Percentiles rank a stretch among this genome's conserved stretches.
Evolutionary conservation across 2,888 invertebrate species (phyloP).

Genomic region (Amiota communis): DNA sequence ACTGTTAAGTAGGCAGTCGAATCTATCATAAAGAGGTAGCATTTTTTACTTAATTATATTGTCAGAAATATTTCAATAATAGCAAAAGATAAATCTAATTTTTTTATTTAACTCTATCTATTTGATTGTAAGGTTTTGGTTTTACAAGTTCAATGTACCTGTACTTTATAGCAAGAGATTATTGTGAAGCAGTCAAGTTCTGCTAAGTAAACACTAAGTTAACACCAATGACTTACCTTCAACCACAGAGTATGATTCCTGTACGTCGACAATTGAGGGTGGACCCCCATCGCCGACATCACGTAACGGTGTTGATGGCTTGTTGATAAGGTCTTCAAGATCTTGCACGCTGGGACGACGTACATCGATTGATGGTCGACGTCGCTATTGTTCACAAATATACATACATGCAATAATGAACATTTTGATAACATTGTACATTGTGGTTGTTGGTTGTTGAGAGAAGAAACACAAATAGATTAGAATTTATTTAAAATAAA

Average conservation of each 20-base stretch:
- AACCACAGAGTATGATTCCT: conserved; percentile 95
- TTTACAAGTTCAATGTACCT: too few species aligned
- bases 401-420: conserved; percentile 25
- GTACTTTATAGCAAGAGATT: too few species aligned
- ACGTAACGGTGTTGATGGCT: conserved; percentile 90
- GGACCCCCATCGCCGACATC: conserved; percentile 87
- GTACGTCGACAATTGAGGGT: conserved; percentile 92
- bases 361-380: conserved; percentile 92
- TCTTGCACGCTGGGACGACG: conserved; percentile 92
- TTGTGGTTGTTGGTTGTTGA: background rate
- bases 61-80: too few species aligned
- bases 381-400: conserved; percentile 75
- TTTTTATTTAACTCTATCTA: too few species aligned
- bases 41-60: too few species aligned
- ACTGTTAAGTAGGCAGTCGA: conserved; percentile 94
- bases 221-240: conserved; percentile 81
- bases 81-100: too few species aligned
- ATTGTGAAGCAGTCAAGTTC: too few species aligned
- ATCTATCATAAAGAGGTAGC: conserved; percentile 75
- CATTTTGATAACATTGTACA: background rate
- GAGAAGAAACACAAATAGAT: background rate
- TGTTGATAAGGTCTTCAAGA: conserved; percentile 91
- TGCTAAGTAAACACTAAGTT: too few species aligned
- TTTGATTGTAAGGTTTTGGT: too few species aligned
- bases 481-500: conserved; percentile 19